A percentile compares a stretch with the other conserved stretches of the same genome.
Evolutionary conservation across 2,113 vertebrate genomes (phyloP).

Genomic region (Gobius niger): DNA sequence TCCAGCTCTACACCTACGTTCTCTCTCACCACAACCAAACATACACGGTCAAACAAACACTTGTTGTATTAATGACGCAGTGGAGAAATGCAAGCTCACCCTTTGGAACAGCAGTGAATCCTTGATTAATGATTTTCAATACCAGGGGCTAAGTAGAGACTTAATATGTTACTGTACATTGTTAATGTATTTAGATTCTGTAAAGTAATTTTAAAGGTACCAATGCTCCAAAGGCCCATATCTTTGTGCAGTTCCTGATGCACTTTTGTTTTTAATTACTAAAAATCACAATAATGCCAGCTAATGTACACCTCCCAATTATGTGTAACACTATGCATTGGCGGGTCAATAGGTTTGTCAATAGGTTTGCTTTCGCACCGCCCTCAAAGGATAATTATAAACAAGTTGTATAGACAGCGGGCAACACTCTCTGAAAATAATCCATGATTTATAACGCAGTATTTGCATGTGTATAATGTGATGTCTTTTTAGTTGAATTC

Average conservation of each 20-base stretch:
- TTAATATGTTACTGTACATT: not conserved
- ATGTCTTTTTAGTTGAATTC: not conserved
- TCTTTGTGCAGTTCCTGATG: not conserved
- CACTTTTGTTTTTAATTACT: not conserved
- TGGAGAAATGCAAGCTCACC: not conserved
- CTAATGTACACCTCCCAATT: conserved; percentile 8
- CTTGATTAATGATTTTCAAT: conserved; percentile 33
- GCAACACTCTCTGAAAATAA: not conserved
- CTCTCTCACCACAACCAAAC: too few species aligned
- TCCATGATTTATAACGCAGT: not conserved
- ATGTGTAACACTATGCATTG: conserved; percentile 12
- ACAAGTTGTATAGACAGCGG: not conserved
- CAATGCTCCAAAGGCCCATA: not conserved
- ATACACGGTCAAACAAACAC: too few species aligned
- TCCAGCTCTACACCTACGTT: too few species aligned
- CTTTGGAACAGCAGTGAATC: conserved; percentile 14
- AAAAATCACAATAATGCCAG: not conserved
- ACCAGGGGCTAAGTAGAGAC: conserved; percentile 3
- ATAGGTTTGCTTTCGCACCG: conserved; percentile 13
- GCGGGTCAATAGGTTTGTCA: conserved; percentile 18
- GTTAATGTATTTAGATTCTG: not conserved
- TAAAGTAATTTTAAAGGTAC: not conserved
- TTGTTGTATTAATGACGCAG: too few species aligned
- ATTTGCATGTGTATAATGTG: not conserved
- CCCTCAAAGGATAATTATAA: conserved; percentile 3